Evolutionary conservation across 2,888 invertebrate species (phyloP).

Genomic region (Amblyjoppa fuscipennis): DNA sequence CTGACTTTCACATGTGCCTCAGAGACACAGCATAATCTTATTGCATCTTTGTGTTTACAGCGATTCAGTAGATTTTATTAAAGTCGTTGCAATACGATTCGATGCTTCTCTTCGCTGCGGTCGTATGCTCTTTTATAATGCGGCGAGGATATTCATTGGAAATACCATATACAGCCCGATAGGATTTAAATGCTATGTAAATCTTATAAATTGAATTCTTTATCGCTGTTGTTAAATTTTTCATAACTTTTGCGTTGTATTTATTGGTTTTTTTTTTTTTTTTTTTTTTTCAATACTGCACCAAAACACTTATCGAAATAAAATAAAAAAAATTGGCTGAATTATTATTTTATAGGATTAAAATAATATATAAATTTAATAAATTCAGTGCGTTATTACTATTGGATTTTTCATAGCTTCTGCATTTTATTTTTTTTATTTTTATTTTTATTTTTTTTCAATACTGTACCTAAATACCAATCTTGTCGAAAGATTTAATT

Average conservation of each 20-base stretch:
- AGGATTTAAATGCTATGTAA: background rate
- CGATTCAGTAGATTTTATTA: background rate
- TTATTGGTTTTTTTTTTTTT: too few species aligned
- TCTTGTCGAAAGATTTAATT: background rate
- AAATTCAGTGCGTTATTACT: background rate
- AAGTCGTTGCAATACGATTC: background rate
- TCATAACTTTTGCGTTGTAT: background rate
- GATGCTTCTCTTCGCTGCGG: background rate
- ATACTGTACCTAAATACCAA: background rate
- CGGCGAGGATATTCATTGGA: background rate
- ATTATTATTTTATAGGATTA: background rate
- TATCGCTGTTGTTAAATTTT: background rate
- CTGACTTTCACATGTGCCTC: slow-evolving; percentile 8
- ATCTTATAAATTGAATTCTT: background rate
- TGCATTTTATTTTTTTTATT: background rate
- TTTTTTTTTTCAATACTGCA: background rate
- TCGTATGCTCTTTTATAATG: background rate
- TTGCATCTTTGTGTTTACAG: slow-evolving; percentile 10
- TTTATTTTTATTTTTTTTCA: background rate
- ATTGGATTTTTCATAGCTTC: background rate
- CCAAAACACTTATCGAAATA: background rate
- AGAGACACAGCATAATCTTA: background rate
- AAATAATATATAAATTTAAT: background rate
- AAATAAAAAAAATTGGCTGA: background rate
- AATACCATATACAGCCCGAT: background rate